These are phyloP conservation scores for Eudyptes chrysolophus DNA, from an alignment of 2,113 vertebrate genomes.

Conservation along the genomic window DNA sequence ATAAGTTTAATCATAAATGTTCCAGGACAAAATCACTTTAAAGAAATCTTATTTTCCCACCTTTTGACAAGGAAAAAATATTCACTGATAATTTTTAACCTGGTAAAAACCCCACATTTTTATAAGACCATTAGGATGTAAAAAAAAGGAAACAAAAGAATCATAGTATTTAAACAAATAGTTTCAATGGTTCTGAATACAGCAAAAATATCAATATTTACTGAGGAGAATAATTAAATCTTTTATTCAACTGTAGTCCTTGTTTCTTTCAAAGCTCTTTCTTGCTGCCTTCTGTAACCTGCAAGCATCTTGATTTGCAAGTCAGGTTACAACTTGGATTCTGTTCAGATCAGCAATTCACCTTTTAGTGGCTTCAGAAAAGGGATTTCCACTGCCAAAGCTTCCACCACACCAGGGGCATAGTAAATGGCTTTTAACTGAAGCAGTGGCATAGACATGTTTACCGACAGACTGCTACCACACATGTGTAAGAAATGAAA, in stretches of 20 bases:
- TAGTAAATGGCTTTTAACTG: neutral
- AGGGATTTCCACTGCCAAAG: neutral
- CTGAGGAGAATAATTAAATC: neutral
- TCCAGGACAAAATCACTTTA: neutral
- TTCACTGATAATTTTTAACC: neutral
- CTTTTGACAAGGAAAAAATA: neutral
- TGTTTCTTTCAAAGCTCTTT: neutral
- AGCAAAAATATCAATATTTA: neutral
- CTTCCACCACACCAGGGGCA: neutral
- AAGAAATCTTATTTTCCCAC: neutral
- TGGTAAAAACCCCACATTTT: neutral
- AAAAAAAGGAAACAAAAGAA: neutral
- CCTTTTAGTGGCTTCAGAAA: neutral
- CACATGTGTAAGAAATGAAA: neutral
- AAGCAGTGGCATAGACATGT: accelerated
- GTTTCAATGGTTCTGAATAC: neutral
- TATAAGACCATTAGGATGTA: neutral
- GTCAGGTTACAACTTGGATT: neutral
- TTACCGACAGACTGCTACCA: neutral
- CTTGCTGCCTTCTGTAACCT: neutral
- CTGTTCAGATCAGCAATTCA: neutral
- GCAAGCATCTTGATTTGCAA: neutral
- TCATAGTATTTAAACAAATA: neutral
- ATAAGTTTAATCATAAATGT: neutral
- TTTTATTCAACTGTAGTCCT: neutral